Evolutionary conservation across 2,797 vertebrate genomes (phyloP).

Genomic region (Pantherophis alleghaniensis): DNA sequence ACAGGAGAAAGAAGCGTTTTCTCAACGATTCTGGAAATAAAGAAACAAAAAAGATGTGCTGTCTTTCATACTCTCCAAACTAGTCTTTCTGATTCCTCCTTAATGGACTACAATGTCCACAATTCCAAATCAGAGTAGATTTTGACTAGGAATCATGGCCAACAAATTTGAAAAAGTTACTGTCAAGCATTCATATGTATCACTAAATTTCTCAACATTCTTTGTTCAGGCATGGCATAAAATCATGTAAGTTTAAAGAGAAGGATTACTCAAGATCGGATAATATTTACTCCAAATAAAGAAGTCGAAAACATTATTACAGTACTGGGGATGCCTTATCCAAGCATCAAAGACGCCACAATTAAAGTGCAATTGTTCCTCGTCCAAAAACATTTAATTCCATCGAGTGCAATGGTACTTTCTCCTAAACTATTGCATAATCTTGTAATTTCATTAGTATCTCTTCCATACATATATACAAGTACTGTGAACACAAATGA

Average conservation of each 20-base stretch:
- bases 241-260: background rate
- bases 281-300: background rate
- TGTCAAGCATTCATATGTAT: background rate
- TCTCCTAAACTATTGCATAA: background rate
- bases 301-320: background rate
- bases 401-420: background rate
- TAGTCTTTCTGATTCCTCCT: background rate
- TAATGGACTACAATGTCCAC: background rate
- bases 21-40: background rate
- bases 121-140: background rate
- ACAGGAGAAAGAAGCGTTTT: background rate
- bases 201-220: background rate
- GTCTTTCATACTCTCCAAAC: background rate
- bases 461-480: background rate
- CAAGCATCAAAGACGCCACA: background rate
- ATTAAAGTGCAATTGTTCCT: background rate
- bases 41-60: background rate
- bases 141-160: background rate
- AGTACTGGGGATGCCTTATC: background rate
- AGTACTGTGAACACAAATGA: background rate
- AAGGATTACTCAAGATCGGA: background rate
- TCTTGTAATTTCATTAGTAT: background rate
- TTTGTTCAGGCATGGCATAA: background rate
- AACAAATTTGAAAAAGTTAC: background rate
- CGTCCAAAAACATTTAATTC: background rate